Evolutionary conservation across 2,888 invertebrate species (phyloP), one percentile per base, ranked within the genome.

Genomic region (Pyrochroa serraticornis): DNA sequence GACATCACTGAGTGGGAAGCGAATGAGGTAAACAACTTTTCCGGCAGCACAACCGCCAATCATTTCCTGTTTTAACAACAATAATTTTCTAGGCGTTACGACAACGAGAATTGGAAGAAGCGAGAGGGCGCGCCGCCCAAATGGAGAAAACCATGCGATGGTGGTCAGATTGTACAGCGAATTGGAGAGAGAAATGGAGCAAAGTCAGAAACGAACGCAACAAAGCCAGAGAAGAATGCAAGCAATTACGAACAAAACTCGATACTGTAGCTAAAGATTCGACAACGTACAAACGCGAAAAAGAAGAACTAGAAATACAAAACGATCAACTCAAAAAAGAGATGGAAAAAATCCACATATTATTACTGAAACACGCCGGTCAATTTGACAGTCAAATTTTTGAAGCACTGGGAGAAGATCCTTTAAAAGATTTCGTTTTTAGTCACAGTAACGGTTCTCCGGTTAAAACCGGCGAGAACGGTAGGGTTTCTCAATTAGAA

Each of bases 81-180:
- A n/a, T 44, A 52, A 47, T 54, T 60, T 54, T 41, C 47, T 65
- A 88, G 82, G 85, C 87, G 42, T 78, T 88, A 55, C 82, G 87
- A 7, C 83, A 87, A 71, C 82, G 94, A 43, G 97, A 98, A 77
- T 82, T 98, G 64, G 96, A 97, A 74, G 97, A 97, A 75, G 95
- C 96, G 0, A 83, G 95, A 65, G 95, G 95, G 2, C 82, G 97
- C 62, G 95, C 96, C 9, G 91, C 95, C 0, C 97, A 98, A 80
- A 98, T 98, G 98, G 98, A 98, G 78, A 97, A 97, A 80, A 98
- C 97, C 0, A 97, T 98, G 97, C 84, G 96, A 57, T 98, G 97
- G 97, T 98, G 91, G 97, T 96, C 93, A 47, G 97, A 97, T 79
- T 98, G 98, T 77, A 97, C 97, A 0, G 94, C 96, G 0, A 93